Percentiles rank a stretch among this genome's conserved stretches.
phyloP scores from a whole-genome alignment of 2,113 vertebrate genomes.

The Zosterops pallidus region DNA sequence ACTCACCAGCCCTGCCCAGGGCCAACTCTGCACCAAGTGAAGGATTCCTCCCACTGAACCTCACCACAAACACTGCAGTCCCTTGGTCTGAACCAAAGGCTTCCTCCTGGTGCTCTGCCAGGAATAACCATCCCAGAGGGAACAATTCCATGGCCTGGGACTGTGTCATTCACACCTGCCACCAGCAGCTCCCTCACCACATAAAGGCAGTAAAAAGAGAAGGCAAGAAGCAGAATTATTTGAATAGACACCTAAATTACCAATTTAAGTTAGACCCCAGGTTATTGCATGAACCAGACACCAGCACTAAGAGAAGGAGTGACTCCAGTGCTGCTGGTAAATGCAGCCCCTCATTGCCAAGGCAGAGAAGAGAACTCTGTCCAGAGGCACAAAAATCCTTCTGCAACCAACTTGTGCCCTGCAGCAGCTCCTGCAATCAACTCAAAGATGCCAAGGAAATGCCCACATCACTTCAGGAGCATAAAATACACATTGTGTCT shows the following conservation, averaged over 20 bases:
- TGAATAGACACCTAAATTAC: neutral
- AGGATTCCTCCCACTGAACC: neutral
- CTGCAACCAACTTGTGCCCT: neutral
- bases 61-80: neutral
- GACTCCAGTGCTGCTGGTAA: neutral
- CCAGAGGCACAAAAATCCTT: neutral
- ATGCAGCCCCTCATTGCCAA: neutral
- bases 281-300: neutral
- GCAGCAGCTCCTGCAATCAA: neutral
- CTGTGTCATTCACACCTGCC: neutral
- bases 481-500: neutral
- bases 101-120: neutral
- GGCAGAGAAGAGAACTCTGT: neutral
- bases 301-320: neutral
- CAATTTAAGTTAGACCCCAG: neutral
- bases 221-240: neutral
- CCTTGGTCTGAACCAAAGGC: neutral
- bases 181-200: neutral
- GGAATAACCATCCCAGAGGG: neutral
- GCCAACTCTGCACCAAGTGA: neutral
- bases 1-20: neutral
- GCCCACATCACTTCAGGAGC: neutral
- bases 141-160: neutral
- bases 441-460: neutral
- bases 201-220: neutral